Base-by-base conservation (phyloP, 2,888 invertebrate species). In the Mactromeris polynyma region DNA sequence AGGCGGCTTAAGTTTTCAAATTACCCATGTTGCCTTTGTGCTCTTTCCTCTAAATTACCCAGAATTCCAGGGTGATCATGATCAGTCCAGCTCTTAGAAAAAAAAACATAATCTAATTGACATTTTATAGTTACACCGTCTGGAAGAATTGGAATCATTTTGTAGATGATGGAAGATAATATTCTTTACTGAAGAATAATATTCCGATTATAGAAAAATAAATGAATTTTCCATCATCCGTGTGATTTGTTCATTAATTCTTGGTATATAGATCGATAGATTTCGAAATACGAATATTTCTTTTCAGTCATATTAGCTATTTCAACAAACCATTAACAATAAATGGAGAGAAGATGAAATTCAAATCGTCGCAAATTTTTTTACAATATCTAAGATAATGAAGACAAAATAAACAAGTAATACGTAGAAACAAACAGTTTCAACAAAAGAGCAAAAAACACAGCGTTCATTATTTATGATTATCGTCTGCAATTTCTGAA, bases 191-290 rank as follows among this genome's bases (percentile, higher is more conserved):
- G 58, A 64, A 26, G 58, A 64, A 64, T 64, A 64, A 64, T 64
- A 64, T 64, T 64, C 26, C 26, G 58, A 64, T 64, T 64, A 64
- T 64, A 64, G 58, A 64, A 64, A 64, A 64, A 64, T 64, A 64
- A 64, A 64, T 64, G 58, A 64, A 64, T 64, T 64, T 64, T 64
- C 58, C 58, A 26, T 26, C 58, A 64, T 26, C 58, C 58, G 58
- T 64, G 58, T 64, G 58, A 64, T 64, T 64, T 64, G n/a, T 64
- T 64, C 58, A 64, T 64, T 64, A 64, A 64, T n/a, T 64, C 26
- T 64, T 64, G 4, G 58, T 64, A 26, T n/a, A n/a, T n/a, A 9
- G 58, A 64, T 26, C 58, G 26, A 64, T 64, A 64, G 26, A 64
- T 4, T n/a, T 64, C 58, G 26, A n/a, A 64, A 64, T 64, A 26